Evolutionary conservation across 2,113 vertebrate genomes (phyloP).

Genomic region (Calonectris borealis): DNA sequence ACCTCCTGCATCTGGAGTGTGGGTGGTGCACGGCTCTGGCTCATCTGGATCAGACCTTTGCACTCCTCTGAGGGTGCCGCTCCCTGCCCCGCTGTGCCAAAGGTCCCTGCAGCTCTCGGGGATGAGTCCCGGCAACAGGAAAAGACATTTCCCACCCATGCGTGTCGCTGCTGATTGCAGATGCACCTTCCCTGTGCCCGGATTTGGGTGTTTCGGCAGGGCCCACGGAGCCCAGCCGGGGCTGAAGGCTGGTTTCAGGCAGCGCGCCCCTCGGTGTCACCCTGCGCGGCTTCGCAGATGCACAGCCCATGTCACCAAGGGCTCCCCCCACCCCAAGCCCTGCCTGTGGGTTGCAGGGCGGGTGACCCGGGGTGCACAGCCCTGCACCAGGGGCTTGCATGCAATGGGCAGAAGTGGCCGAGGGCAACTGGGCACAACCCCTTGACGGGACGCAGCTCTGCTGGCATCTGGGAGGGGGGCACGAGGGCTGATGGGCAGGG

Average conservation of each 20-base stretch:
- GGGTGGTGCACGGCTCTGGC: neutral
- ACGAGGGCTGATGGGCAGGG: neutral
- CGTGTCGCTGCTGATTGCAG: neutral
- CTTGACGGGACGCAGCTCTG: neutral
- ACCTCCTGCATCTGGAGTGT: neutral
- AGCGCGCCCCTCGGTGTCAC: neutral
- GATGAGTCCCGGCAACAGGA: neutral
- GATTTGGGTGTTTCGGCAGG: neutral
- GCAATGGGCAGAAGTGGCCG: neutral
- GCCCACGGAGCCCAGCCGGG: accelerated
- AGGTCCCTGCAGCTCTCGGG: neutral
- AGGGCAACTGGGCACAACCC: neutral
- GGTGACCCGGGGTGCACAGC: neutral
- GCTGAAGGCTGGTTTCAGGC: neutral
- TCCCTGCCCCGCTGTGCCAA: neutral
- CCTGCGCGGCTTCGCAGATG: neutral
- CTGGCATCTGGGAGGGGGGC: neutral
- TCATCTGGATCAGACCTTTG: neutral
- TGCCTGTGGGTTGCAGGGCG: neutral
- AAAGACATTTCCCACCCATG: neutral
- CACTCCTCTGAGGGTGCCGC: neutral
- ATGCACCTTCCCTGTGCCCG: neutral
- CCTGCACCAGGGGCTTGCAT: neutral
- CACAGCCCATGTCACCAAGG: neutral
- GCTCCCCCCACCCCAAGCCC: neutral